A percentile compares a stretch with the other conserved stretches of the same genome.
These are phyloP conservation scores for Pollenia amentaria DNA, from an alignment of 2,888 invertebrate species.

Conservation along the genomic window DNA sequence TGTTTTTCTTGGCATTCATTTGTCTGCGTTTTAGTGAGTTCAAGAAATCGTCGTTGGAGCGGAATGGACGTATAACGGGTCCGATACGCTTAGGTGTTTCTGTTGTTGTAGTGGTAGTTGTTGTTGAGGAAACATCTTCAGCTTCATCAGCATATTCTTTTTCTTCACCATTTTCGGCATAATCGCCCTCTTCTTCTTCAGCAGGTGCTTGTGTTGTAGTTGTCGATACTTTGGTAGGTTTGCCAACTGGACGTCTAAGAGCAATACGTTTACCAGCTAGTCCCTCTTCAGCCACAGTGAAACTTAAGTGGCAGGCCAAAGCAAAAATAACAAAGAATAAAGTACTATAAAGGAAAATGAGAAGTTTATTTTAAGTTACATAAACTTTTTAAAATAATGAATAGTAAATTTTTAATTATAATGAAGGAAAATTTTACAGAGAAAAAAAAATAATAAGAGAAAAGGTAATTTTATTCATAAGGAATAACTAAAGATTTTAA, in stretches of 20 bases:
- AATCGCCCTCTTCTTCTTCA: constrained; percentile 84
- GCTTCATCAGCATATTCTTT: constrained; percentile 83
- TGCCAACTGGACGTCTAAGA: constrained; percentile 80
- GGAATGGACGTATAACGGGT: constrained; percentile 90
- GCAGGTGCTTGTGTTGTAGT: constrained; percentile 80
- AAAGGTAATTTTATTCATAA: too few relatives aligned
- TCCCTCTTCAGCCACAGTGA: constrained; percentile 78
- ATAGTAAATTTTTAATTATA: background rate
- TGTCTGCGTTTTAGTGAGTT: constrained; percentile 90
- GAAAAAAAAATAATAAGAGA: too few relatives aligned
- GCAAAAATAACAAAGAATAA: constrained; percentile 80
- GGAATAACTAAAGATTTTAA: too few relatives aligned
- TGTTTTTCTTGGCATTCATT: constrained; percentile 88
- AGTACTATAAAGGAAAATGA: constrained; percentile 75
- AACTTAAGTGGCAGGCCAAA: constrained; percentile 78
- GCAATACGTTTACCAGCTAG: constrained; percentile 78
- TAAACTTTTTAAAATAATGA: constrained; percentile 7
- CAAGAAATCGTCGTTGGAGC: constrained; percentile 91
- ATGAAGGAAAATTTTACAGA: too few relatives aligned
- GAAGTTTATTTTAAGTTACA: too few relatives aligned
- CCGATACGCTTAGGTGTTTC: constrained; percentile 88
- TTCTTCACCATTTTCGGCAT: constrained; percentile 87
- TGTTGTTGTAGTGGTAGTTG: constrained; percentile 86
- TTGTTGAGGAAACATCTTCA: constrained; percentile 80
- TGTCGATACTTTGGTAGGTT: constrained; percentile 80